phyloP scores from a whole-genome alignment of 2,888 invertebrate genomes.

The Lasioglossum zephyrum region DNA sequence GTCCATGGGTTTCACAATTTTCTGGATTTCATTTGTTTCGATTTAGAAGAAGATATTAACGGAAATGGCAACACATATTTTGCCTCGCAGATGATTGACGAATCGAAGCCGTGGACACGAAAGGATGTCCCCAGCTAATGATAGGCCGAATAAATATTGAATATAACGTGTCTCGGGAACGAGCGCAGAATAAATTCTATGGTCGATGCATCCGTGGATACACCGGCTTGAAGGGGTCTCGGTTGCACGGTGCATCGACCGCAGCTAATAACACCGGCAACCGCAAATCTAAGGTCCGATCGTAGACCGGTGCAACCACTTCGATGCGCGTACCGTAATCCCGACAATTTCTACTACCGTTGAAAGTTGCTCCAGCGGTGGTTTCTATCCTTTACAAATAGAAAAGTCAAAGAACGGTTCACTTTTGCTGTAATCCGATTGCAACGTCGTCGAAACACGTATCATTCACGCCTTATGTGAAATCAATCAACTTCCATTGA shows the following conservation, averaged over 20 bases:
- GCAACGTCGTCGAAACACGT: background rate
- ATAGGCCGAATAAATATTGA: constrained; percentile 38
- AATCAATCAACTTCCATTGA: background rate
- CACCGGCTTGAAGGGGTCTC: constrained; percentile 5
- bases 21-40: background rate
- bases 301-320: constrained; percentile 27
- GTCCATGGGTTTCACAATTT: background rate
- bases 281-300: constrained; percentile 36
- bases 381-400: constrained; percentile 17
- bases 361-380: background rate
- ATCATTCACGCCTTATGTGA: background rate
- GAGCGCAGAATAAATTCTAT: constrained; percentile 25
- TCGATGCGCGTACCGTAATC: constrained; percentile 27
- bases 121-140: constrained; percentile 8
- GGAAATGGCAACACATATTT: background rate
- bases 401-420: background rate
- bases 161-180: constrained; percentile 10
- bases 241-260: constrained; percentile 44
- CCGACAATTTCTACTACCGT: constrained; percentile 13
- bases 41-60: background rate
- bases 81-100: background rate
- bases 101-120: background rate
- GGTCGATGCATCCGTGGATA: constrained; percentile 5
- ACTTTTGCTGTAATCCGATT: background rate
- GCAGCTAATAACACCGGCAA: constrained; percentile 38